Base-by-base conservation (phyloP, 2,888 invertebrate species). In the Argyresthia goedartella region DNA sequence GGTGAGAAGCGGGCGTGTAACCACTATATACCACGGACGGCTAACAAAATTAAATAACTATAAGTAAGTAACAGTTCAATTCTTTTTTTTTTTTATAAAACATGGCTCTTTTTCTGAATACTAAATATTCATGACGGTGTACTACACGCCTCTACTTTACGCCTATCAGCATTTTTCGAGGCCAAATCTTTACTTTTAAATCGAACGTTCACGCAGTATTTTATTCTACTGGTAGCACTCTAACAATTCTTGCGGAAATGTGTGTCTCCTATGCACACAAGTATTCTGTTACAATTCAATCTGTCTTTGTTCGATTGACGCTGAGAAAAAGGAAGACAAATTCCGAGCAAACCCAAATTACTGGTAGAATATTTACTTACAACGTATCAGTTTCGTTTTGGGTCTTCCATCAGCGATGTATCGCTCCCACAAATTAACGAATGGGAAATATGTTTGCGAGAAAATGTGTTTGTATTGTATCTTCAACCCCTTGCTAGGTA, bases 231-330 rank as follows among this genome's bases (percentile, higher is more conserved):
- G 25, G 25, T 25, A 25, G 6, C 6, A 2, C 6, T 25, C 25
- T 25, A 25, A 25, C 25, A 25, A 6, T 25, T 25, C 25, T 56
- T 59, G 56, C 58, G 56, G 57, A 61, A 60, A 65, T 62, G 59
- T 69, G 67, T 63, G 59, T 59, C 57, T 58, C 62, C 59, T 61
- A 63, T 69, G 65, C 68, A 50, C 65, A 63, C 55, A 52, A 57
- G 66, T 67, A 76, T 80, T 71, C 66, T 69, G 64, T 80, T 78
- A 73, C 79, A 65, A 70, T 74, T 69, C 77, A 77, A 79, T 60
- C 65, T 57, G 60, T 70, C 69, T 68, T 69, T 70, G 71, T 71
- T 70, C 67, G 65, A 68, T 66, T 63, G 69, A 69, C 64, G 66
- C 13, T 47, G 14, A 13, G 64, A 66, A 63, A 62, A 58, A 36